Evolutionary conservation across 1,140 invertebrate species (phyloP).

Genomic region (Drosophila ironensis): DNA sequence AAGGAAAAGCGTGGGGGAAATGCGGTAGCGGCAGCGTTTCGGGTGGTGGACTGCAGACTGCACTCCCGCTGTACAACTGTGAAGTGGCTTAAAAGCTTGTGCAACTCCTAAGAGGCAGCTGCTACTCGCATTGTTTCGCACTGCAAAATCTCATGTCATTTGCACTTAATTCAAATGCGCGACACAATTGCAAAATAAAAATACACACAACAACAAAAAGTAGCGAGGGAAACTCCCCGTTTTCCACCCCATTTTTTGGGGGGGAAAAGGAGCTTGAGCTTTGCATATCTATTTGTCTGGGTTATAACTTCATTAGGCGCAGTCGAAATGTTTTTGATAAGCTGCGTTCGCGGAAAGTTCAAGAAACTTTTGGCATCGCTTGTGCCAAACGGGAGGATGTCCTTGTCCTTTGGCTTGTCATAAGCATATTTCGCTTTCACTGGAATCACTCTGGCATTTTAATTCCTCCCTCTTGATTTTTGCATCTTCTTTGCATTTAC

Average conservation of each 20-base stretch:
- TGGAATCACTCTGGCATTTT: conserved; percentile 33
- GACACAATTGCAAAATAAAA: conserved; percentile 77
- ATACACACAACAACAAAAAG: conserved; percentile 1
- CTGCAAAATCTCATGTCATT: conserved; percentile 77
- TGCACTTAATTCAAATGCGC: conserved; percentile 82
- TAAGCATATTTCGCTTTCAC: conserved; percentile 52
- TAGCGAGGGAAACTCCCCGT: background rate
- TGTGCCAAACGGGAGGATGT: conserved; percentile 6
- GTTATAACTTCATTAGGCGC: conserved; percentile 66
- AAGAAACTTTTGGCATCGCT: conserved; percentile 29
- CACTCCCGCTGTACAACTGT: conserved; percentile 40
- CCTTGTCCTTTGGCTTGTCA: conserved; percentile 20
- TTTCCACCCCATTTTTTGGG: no score
- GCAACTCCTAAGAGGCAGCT: conserved; percentile 32
- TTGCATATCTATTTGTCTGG: conserved; percentile 41
- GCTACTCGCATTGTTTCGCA: conserved; percentile 44
- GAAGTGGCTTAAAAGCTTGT: conserved; percentile 76
- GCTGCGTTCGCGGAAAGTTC: conserved; percentile 23
- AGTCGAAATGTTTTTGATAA: conserved; percentile 49
- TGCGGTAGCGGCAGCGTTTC: background rate
- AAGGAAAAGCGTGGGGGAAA: background rate
- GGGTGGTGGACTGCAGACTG: background rate
- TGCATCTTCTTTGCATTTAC: conserved; percentile 33
- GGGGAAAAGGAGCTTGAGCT: conserved; percentile 14
- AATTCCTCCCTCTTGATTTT: conserved; percentile 48